Base-by-base conservation (phyloP, 1,140 invertebrate genomes). In the Araneus ventricosus region DNA sequence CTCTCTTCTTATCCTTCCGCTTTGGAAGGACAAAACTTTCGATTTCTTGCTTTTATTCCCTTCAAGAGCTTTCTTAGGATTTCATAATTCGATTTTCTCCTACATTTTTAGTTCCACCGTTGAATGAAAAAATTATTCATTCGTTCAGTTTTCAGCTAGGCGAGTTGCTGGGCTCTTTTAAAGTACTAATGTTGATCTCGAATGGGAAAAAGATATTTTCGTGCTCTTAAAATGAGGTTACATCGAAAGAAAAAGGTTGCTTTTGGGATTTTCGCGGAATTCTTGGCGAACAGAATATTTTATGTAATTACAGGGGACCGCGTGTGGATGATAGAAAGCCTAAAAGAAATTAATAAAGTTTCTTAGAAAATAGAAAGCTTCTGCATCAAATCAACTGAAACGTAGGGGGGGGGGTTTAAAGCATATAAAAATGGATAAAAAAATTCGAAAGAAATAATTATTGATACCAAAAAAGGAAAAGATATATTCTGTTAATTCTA, bases 121-220 rank as follows among this genome's bases (percentile, higher is more conserved):
- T 75, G 67, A 75, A 75, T 22, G 27, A 34, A 75, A 75, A 75
- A 75, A 34, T 75, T 34, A 75, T 75, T 75, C 67, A 30, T 75
- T 75, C 59, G 24, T 63, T 75, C 67, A 75, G 24, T n/a, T 37
- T 75, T 75, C 67, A 75, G 10, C 30, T 17, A 20, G 10, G 14
- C 67, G 67, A 75, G 30, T 34, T 34, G 27, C n/a, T 1, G 24
- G 61, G n/a, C 0, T 75, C 45, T 52, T 75, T 34, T 34, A 34
- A 75, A 75, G 30, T 17, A 75, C 10, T 75, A 20, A 34, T 30
- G 63, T 70, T 70, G 63, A 70, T 70, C 27, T 70, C 2, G 63
- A 30, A 14, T 34, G 30, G 2, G 30, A 75, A 75, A 37, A 34
- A 34, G 67, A 30, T 14, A 34, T 8, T 20, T 75, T 30, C 17